Base-by-base conservation (phyloP, 2,113 vertebrate genomes). In the Scomber japonicus region DNA sequence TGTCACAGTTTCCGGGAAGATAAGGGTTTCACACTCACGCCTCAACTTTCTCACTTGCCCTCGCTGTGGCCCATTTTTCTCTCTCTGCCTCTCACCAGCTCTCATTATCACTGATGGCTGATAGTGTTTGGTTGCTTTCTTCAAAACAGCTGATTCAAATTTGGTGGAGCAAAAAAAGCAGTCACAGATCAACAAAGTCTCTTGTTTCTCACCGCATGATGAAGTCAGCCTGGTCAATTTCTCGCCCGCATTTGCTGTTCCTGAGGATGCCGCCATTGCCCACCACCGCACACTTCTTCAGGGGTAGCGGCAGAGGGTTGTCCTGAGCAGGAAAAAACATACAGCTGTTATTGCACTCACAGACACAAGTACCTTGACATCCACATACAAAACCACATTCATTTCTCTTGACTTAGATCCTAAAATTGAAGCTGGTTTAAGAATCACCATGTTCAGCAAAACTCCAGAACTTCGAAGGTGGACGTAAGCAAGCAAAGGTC, bases 251-350 rank as follows among this genome's bases (percentile, higher is more conserved):
- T 90, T 95, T 87, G 79, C 97, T 99, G 88, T 93, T 94, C 81
- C 97, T 96, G 90, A 99, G 95, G 91, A 99, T 97, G 64, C 98
- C 98, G 21, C 98, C 97, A 4, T 99, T 99, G 68, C 98, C 98
- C 88, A 99, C 97, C 89, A 99, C 97, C 0, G 96, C 96, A 9
- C 98, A 99, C 89, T 95, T 98, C 95, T 97, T 99, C 92, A 99
- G 87, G 11, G 97, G 97, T 80, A 96, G 93, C 91, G 96, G 95
- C 91, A 99, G 95, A 57, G 97, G 98, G 83, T 95, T 97, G 86
- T 95, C 96, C 98, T 99, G 94, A 87, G 90, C 5, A 95, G 95
- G 90, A 94, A 84, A 94, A 91, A 93, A 94, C 30, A 65, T 35
- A 14, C 8, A 30, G 30, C 8, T 14, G 68, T 86, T 70, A 79